Conservation (phyloP, 2,888 invertebrate genomes). For the Meloe dianella region DNA sequence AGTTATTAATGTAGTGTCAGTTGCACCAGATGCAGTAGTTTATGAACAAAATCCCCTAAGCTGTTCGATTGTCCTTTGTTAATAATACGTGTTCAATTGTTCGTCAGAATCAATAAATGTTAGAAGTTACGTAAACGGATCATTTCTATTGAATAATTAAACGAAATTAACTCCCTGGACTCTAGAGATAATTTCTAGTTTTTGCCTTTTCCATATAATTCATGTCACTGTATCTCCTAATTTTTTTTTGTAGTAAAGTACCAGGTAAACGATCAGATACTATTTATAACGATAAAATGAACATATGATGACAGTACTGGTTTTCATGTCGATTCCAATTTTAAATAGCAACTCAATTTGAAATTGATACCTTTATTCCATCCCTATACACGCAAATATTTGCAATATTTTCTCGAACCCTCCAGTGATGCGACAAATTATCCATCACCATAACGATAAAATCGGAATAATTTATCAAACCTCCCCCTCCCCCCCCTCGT, state of each 20-base stretch:
- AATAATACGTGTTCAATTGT: background rate
- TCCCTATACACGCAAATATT: background rate
- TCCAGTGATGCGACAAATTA: background rate
- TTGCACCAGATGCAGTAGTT: slow-evolving; percentile 3
- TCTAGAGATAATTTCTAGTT: too few relatives aligned
- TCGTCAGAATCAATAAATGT: background rate
- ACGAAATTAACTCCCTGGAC: too few relatives aligned
- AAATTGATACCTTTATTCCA: background rate
- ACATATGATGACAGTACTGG: slow-evolving; percentile 8
- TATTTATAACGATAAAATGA: background rate
- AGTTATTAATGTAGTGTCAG: background rate
- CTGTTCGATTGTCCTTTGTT: background rate
- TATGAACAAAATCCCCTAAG: background rate
- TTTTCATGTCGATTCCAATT: background rate
- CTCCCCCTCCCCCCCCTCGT: too few relatives aligned
- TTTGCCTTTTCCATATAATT: too few relatives aligned
- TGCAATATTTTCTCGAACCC: background rate
- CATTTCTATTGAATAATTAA: too few relatives aligned
- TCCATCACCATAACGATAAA: background rate
- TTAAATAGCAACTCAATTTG: slow-evolving; percentile 5
- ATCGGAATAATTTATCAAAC: background rate
- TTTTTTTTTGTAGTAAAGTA: too few relatives aligned
- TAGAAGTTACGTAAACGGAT: too few relatives aligned
- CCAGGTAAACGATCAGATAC: background rate
- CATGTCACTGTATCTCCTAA: too few relatives aligned